These are phyloP conservation scores for Halotydeus destructor DNA, from an alignment of 1,140 invertebrate species.

Conservation along the genomic window DNA sequence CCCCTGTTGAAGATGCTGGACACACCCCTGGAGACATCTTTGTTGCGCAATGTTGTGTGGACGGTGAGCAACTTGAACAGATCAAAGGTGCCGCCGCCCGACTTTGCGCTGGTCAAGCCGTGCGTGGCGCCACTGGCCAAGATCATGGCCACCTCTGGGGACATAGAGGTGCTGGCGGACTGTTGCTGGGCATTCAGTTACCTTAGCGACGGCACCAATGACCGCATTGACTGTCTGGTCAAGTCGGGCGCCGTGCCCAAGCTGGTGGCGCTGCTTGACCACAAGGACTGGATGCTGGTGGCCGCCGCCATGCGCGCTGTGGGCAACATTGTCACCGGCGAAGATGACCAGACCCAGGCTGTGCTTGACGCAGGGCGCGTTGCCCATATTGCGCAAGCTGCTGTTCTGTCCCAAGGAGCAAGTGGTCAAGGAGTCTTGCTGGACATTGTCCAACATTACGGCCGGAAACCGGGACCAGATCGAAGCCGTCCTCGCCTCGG, in stretches of 20 bases:
- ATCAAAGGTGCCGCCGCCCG: constrained; percentile 67
- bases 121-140: constrained; percentile 56
- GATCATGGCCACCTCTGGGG: constrained; percentile 77
- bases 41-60: constrained; percentile 55
- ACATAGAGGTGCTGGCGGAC: constrained; percentile 75
- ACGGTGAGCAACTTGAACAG: constrained; percentile 77
- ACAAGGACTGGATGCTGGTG: constrained; percentile 71
- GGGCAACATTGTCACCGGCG: constrained; percentile 97
- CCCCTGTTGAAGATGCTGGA: constrained; percentile 26
- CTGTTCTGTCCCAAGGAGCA: constrained; percentile 56
- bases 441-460: constrained; percentile 97
- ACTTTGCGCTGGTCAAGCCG: constrained; percentile 48
- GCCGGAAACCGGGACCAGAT: constrained; percentile 93
- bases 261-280: constrained; percentile 61
- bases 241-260: constrained; percentile 84
- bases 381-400: too few relatives aligned
- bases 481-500: constrained; percentile 81
- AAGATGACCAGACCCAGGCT: constrained; percentile 91
- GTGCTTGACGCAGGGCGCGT: constrained; percentile 83
- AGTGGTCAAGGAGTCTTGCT: constrained; percentile 56
- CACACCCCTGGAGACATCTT: constrained; percentile 38
- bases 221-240: constrained; percentile 97
- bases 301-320: constrained; percentile 88
- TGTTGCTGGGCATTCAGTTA: constrained; percentile 98
- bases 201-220: constrained; percentile 90